Percentiles rank a stretch among this genome's conserved stretches.
Conservation (phyloP, 2,113 vertebrate genomes). For the Albula glossodonta region DNA sequence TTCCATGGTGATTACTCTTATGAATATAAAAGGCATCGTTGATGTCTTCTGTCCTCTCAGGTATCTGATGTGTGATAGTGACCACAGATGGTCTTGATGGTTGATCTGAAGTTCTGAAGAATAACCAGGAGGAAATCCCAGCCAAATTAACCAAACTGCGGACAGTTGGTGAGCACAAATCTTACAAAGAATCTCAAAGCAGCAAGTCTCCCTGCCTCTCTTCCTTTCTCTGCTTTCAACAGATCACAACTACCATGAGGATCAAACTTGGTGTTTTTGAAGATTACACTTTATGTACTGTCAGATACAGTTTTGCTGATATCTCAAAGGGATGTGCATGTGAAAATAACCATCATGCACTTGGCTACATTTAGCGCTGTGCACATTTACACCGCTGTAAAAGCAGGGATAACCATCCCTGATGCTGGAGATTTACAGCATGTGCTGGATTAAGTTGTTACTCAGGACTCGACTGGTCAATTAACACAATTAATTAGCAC, state of each 20-base stretch:
- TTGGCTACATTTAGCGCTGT: too few species aligned
- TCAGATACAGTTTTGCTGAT: background rate
- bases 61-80: constrained; percentile 77
- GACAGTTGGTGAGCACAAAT: constrained; percentile 59
- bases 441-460: too few species aligned
- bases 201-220: too few species aligned
- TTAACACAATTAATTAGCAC: too few species aligned
- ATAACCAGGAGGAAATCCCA: constrained; percentile 48
- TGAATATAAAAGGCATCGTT: background rate
- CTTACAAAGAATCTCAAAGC: background rate
- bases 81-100: constrained; percentile 69
- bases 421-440: too few species aligned
- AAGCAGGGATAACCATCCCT: too few species aligned
- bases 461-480: too few species aligned
- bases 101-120: constrained; percentile 52
- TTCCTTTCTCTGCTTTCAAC: background rate
- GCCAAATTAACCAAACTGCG: constrained; percentile 48
- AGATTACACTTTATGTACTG: background rate
- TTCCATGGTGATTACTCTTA: background rate
- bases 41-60: constrained; percentile 43
- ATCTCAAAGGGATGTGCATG: background rate
- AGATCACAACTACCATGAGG: background rate
- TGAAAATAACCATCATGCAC: background rate
- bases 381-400: too few species aligned
- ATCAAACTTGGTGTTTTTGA: constrained; percentile 21